phyloP scores from a whole-genome alignment of 2,888 invertebrate species.

The Brachylomia viminalis region DNA sequence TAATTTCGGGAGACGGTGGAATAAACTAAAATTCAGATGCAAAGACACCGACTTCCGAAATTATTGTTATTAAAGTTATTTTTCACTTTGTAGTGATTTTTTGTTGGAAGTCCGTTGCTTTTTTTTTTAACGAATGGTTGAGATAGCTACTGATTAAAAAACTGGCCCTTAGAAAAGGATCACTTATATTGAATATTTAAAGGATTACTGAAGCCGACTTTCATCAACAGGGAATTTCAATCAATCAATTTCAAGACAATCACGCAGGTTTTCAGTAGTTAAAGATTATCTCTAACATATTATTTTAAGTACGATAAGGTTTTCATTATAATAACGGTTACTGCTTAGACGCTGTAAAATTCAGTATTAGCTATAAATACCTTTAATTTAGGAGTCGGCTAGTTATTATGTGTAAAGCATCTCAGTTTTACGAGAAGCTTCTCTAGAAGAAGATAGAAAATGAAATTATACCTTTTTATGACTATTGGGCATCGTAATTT shows the following conservation, averaged over 20 bases:
- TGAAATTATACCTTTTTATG: conserved; percentile 17
- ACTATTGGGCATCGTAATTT: conserved; percentile 19
- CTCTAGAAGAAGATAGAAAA: conserved; percentile 9
- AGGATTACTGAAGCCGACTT: not conserved
- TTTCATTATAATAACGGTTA: not conserved
- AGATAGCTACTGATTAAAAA: no score
- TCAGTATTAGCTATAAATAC: not conserved
- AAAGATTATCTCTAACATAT: not conserved
- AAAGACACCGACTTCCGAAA: no score
- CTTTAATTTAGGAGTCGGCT: conserved; percentile 22
- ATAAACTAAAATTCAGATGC: no score
- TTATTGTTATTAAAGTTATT: no score
- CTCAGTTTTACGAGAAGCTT: conserved; percentile 33
- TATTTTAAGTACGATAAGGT: not conserved
- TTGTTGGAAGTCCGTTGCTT: no score
- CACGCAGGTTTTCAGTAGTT: no score
- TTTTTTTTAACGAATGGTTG: no score
- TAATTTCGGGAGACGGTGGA: no score
- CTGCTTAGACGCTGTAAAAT: conserved; percentile 11
- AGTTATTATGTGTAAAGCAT: conserved; percentile 25
- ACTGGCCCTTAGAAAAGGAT: not conserved
- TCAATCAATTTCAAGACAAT: no score
- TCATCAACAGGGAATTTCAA: no score
- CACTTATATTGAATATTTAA: not conserved
- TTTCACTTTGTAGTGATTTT: no score